Evolutionary conservation across 2,113 vertebrate species (phyloP), one percentile per base, ranked within the genome.

Genomic region (Esox niger): DNA sequence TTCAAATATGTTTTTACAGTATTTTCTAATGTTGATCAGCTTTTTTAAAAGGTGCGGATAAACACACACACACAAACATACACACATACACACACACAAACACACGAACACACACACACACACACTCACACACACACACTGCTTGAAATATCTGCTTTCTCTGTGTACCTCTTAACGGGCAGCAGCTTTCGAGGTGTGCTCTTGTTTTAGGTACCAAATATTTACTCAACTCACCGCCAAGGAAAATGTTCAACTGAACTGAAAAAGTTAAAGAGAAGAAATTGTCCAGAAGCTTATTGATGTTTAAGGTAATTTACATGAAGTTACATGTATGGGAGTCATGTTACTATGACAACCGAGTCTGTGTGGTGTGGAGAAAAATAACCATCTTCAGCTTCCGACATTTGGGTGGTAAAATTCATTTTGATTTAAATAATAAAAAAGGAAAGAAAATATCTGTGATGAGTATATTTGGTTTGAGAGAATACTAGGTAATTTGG

Each of bases 191-290:
- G 82, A 84, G 70, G 73, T 85, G 66, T 80, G 78, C 78, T 83
- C 89, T 84, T 81, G 80, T 88, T 88, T 88, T 87, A 88, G 88
- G 84, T 66, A 68, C 84, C 83, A 90, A 90, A 89, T 90, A 89
- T 89, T 90, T 84, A 89, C 79, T 77, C 76, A 88, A 69, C 71
- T n/a, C 13, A 31, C 3, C 9, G 87, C 86, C 85, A 89, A 86
- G 61, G 67, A 74, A n/a, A n/a, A n/a, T n/a, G n/a, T n/a, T n/a
- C n/a, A n/a, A n/a, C n/a, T n/a, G n/a, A n/a, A n/a, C n/a, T n/a
- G n/a, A 66, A 30, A 17, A 85, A 80, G 71, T 68, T 66, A n/a
- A n/a, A n/a, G n/a, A n/a, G n/a, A n/a, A n/a, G n/a, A n/a, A n/a
- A n/a, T n/a, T n/a, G n/a, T n/a, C n/a, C n/a, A n/a, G n/a, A n/a